Evolutionary conservation across 2,888 invertebrate genomes (phyloP).

Genomic region (Xestia ashworthii): DNA sequence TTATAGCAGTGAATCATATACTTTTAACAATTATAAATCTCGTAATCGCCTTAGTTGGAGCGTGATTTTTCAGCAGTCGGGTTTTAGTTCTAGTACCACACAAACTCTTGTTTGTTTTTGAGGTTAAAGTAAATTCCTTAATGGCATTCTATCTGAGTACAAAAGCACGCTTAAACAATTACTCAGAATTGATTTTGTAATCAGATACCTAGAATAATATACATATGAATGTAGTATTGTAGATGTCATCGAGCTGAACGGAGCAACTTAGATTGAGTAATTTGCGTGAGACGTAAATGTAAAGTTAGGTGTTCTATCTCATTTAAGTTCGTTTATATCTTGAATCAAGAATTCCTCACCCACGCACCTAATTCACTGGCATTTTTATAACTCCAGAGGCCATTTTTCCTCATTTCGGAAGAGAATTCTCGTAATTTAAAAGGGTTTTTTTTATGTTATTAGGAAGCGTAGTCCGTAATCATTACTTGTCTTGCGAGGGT

Average conservation of each 20-base stretch:
- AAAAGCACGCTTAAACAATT: no score
- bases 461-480: slow-evolving; percentile 39
- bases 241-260: slow-evolving; percentile 11
- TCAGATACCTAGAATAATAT: neutral
- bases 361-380: slow-evolving; percentile 42
- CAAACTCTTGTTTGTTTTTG: no score
- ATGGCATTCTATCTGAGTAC: no score
- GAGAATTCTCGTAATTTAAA: slow-evolving; percentile 45
- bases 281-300: slow-evolving; percentile 54
- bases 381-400: slow-evolving; percentile 36
- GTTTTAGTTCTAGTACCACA: no score
- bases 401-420: slow-evolving; percentile 50
- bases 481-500: slow-evolving; percentile 35
- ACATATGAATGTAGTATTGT: neutral
- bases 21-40: no score
- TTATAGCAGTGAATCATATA: no score
- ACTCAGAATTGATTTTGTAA: no score
- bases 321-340: slow-evolving; percentile 54
- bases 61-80: no score
- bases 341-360: slow-evolving; percentile 37
- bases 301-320: slow-evolving; percentile 35
- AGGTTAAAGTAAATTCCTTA: neutral
- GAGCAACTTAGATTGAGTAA: slow-evolving; percentile 59
- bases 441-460: slow-evolving; percentile 49
- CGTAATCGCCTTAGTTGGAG: no score